phyloP scores from a whole-genome alignment of 2,113 vertebrate genomes.

The Ia io region DNA sequence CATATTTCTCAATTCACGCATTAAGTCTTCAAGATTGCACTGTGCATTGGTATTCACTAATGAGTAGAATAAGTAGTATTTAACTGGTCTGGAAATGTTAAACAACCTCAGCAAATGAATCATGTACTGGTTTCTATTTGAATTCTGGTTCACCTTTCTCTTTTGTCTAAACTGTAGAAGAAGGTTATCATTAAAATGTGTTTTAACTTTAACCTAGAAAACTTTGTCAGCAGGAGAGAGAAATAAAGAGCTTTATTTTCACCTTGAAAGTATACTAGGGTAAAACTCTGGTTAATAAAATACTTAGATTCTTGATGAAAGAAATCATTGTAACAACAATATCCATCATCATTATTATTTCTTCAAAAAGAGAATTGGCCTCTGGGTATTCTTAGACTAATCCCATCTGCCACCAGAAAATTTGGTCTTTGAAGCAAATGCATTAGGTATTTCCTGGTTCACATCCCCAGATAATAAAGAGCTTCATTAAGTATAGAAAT shows the following conservation, averaged over 20 bases:
- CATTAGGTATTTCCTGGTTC: constrained; percentile 44
- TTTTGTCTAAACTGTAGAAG: not conserved
- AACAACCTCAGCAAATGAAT: not conserved
- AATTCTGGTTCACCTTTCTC: not conserved
- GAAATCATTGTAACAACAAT: constrained; percentile 39
- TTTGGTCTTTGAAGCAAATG: constrained; percentile 44
- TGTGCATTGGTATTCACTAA: not conserved
- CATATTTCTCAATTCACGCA: not conserved
- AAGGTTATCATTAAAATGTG: constrained; percentile 18
- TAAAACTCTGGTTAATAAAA: constrained; percentile 52
- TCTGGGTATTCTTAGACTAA: constrained; percentile 47
- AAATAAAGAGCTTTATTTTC: not conserved
- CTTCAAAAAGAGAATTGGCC: constrained; percentile 41
- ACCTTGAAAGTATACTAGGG: constrained; percentile 1
- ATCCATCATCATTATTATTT: constrained; percentile 61
- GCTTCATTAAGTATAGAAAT: constrained; percentile 57
- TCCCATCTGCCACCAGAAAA: constrained; percentile 43
- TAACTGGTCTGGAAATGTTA: not conserved
- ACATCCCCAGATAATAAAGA: constrained; percentile 33
- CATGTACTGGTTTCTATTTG: not conserved
- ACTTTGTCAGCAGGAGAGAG: not conserved
- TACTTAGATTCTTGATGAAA: constrained; percentile 49
- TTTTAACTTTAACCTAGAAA: constrained; percentile 33
- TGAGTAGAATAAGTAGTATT: not conserved
- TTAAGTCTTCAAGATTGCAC: not conserved